Base-by-base conservation (phyloP, 2,113 vertebrate genomes). In the Psettodes erumei region DNA sequence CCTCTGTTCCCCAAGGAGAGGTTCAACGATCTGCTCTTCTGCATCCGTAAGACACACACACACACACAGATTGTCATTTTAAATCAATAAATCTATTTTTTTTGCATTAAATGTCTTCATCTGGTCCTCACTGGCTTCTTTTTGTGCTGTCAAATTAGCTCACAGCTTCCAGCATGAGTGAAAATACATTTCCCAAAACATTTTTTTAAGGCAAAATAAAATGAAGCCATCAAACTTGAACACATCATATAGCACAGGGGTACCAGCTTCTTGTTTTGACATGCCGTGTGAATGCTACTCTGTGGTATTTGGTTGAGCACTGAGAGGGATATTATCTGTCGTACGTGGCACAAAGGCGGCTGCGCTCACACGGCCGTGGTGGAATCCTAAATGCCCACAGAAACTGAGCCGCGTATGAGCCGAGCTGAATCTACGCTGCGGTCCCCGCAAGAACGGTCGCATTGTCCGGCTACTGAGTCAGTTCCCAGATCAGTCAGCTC, bases 1-100 rank as follows among this genome's bases (percentile, higher is more conserved):
- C 96, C 98, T 74, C 95, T 99, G 87, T 98, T 99, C 95, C 97
- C 97, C 89, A 99, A 97, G 93, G 98, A 99, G 95, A 96, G 96
- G 92, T 99, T 99, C 94, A 98, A 94, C 82, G 98, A 99, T 85
- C 95, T 99, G 85, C 96, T 99, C 88, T 96, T 96, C 82, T 96
- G 95, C 94, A 93, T 99, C 95, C 95, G 97, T 99, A 96, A 98
- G 98, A 94, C 94, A 71, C 15, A 23, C 50, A 19, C 79, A 71
- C 77, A 6, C 45, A 42, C 56, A 54, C 33, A 43, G 21, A 32
- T 18, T 18, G 13, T n/a, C 7, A 1, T 32, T 37, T 37, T 5
- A 59, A 37, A 23, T 59, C 12, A 25, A 5, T 9, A 1, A 25
- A 37, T 12, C 30, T 13, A 56, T 35, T 35, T 59, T 27, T 35